Evolutionary conservation across 2,888 invertebrate species (phyloP).

Genomic region (Parnassius apollo): DNA sequence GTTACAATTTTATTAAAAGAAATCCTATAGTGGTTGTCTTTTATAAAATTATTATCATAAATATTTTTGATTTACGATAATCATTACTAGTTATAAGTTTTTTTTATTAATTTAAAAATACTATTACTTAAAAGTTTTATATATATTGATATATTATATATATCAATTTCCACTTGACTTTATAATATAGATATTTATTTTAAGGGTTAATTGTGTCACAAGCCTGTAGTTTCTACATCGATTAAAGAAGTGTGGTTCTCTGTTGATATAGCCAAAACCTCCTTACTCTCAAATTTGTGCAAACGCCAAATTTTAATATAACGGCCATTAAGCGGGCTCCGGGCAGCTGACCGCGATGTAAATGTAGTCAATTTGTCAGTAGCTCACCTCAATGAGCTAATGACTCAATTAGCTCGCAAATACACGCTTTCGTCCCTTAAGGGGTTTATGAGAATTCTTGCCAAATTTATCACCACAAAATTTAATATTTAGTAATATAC

Average conservation of each 20-base stretch:
- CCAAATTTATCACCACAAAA: too few relatives aligned
- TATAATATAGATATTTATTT: too few relatives aligned
- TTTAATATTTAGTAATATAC: too few relatives aligned
- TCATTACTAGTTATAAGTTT: too few relatives aligned
- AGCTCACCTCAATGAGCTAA: conserved; percentile 26
- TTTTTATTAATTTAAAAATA: background rate
- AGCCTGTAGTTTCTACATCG: too few relatives aligned
- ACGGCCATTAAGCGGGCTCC: conserved; percentile 11
- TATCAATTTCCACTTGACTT: too few relatives aligned
- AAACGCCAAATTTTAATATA: conserved; percentile 13
- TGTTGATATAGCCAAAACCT: background rate
- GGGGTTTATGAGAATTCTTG: too few relatives aligned
- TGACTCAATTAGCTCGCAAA: conserved; percentile 10
- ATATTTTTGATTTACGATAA: too few relatives aligned
- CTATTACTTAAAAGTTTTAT: background rate
- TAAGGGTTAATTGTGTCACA: too few relatives aligned
- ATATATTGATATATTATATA: too few relatives aligned
- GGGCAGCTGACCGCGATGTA: conserved; percentile 27
- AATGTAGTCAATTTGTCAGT: conserved; percentile 33
- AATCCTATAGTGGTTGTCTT: background rate
- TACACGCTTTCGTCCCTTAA: too few relatives aligned
- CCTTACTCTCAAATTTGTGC: conserved; percentile 13
- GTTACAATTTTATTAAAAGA: background rate
- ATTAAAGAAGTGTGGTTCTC: too few relatives aligned
- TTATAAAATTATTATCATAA: background rate